phyloP scores from a whole-genome alignment of 2,113 vertebrate species.

The Pantherophis guttatus region DNA sequence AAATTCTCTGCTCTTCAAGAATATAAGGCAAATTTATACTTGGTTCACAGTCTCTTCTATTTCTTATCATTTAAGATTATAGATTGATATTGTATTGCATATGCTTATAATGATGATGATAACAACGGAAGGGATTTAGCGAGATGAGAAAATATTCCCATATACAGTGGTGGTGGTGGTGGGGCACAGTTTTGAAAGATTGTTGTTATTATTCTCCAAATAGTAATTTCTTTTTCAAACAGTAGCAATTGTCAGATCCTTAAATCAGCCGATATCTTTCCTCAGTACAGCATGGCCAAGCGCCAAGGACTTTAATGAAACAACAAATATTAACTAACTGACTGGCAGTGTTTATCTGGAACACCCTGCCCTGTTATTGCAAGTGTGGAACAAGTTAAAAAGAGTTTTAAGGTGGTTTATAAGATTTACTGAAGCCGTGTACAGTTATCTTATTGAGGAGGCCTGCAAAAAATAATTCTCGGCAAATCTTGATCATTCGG shows the following conservation, averaged over 20 bases:
- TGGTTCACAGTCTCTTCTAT: background rate
- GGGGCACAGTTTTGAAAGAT: background rate
- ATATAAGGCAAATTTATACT: background rate
- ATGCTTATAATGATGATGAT: background rate
- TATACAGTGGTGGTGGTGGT: no score
- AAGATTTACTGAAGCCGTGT: background rate
- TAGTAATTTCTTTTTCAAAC: background rate
- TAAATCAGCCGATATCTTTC: background rate
- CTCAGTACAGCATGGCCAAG: conserved; percentile 1
- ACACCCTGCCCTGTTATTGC: background rate
- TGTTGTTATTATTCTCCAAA: background rate
- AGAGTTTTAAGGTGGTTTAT: conserved; percentile 3
- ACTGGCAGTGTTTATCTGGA: conserved; percentile 1
- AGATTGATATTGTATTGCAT: background rate
- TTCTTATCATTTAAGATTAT: background rate
- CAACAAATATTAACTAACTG: conserved; percentile 23
- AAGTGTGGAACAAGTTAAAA: background rate
- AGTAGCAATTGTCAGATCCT: background rate
- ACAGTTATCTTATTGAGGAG: background rate
- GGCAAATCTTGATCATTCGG: background rate
- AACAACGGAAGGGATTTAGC: background rate
- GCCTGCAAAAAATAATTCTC: background rate
- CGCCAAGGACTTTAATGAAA: conserved; percentile 20
- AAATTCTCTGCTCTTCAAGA: background rate
- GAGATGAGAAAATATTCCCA: background rate